Conservation (phyloP, 2,113 vertebrate genomes). For the Daphoenositta chrysoptera region DNA sequence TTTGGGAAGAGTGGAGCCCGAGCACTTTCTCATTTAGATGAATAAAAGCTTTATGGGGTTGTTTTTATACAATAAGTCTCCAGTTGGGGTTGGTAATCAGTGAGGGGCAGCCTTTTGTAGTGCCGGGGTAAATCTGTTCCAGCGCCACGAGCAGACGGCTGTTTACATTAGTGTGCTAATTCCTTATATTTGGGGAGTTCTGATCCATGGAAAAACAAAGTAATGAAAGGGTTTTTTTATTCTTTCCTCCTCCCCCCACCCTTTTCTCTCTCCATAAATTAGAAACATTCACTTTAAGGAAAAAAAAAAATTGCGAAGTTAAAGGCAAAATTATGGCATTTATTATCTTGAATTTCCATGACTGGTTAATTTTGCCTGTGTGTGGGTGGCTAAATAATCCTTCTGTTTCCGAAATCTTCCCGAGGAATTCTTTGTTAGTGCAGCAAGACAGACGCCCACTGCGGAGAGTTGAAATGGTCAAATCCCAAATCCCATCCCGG, state of each 20-base stretch:
- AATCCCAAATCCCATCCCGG: not conserved
- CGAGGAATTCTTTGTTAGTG: constrained; percentile 14
- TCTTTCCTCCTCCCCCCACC: fast-evolving
- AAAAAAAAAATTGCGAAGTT: not conserved
- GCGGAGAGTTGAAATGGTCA: constrained; percentile 3
- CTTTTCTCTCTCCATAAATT: not conserved
- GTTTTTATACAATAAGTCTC: not conserved
- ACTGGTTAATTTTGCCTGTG: constrained; percentile 17
- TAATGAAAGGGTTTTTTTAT: not conserved
- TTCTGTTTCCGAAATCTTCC: constrained; percentile 22
- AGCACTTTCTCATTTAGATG: not conserved
- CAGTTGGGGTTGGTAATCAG: not conserved
- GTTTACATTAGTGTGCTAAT: constrained; percentile 35
- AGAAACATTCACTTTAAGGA: constrained; percentile 16
- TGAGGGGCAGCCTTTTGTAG: not conserved
- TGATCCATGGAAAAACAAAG: constrained; percentile 46
- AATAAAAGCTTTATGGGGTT: not conserved
- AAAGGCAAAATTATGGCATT: constrained; percentile 40
- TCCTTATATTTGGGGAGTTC: not conserved
- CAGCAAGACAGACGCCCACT: not conserved
- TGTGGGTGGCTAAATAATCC: constrained; percentile 48
- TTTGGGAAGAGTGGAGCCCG: fast-evolving
- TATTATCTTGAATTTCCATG: constrained; percentile 60
- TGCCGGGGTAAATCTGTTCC: not conserved
- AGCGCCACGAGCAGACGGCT: not conserved